These are phyloP conservation scores for Meteorus sp. DNA, from an alignment of 1,140 invertebrate species.

Conservation along the genomic window DNA sequence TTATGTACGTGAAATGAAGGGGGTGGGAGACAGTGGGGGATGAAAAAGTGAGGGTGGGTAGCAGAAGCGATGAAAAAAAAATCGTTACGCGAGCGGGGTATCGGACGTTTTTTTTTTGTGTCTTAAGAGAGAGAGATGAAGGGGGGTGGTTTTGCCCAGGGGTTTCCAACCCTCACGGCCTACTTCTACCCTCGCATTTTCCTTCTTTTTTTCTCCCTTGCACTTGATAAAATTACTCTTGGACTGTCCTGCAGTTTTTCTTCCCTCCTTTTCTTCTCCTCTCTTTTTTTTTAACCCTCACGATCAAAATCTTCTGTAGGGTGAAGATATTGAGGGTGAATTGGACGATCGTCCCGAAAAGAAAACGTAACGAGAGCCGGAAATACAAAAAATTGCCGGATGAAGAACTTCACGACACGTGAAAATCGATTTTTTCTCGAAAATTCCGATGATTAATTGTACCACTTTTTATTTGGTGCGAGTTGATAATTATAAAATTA, in stretches of 20 bases:
- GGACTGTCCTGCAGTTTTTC: not conserved
- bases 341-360: not conserved
- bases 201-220: constrained; percentile 7
- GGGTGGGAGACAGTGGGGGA: constrained; percentile 11
- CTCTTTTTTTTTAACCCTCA: constrained; percentile 13
- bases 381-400: constrained; percentile 20
- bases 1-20: constrained; percentile 42
- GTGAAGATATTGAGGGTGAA: not conserved
- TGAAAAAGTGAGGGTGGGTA: constrained; percentile 15
- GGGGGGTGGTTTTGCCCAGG: constrained; percentile 27
- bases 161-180: constrained; percentile 12
- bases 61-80: constrained; percentile 32
- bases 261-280: constrained; percentile 16
- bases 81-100: constrained; percentile 34
- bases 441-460: no score
- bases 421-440: constrained; percentile 10
- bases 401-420: no score
- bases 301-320: constrained; percentile 22
- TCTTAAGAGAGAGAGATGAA: constrained; percentile 17
- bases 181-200: constrained; percentile 3
- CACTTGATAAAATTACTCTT: not conserved
- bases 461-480: no score
- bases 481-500: no score
- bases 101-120: constrained; percentile 26
- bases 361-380: constrained; percentile 10